These are phyloP conservation scores for Schizopygopsis malacanthus DNA, from an alignment of 2,797 vertebrate species.

Conservation along the genomic window DNA sequence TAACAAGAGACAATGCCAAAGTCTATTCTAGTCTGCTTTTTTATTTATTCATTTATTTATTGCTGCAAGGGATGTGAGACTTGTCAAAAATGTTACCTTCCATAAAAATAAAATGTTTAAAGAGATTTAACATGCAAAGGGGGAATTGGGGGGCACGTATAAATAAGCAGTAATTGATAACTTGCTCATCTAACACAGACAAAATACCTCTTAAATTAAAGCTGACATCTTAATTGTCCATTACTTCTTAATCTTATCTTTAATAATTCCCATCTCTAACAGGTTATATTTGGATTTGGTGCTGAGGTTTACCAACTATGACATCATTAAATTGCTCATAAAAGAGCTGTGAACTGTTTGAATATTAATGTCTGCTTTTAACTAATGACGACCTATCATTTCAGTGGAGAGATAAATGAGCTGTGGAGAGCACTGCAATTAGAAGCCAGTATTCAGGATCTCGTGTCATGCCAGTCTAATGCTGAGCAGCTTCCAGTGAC, in stretches of 20 bases:
- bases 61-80: constrained; percentile 1
- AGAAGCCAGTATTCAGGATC: constrained; percentile 12
- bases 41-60: constrained; percentile 1
- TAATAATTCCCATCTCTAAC: constrained; percentile 20
- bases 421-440: constrained; percentile 10
- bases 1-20: background rate
- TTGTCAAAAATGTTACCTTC: constrained; percentile 10
- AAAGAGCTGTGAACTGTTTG: constrained; percentile 3
- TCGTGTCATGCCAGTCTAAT: background rate
- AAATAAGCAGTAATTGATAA: background rate
- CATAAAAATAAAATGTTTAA: background rate
- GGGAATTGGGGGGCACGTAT: background rate
- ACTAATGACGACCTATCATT: constrained; percentile 30
- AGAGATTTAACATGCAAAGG: background rate
- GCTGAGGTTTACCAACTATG: constrained; percentile 4
- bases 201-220: constrained; percentile 15
- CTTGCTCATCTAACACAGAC: background rate
- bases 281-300: background rate
- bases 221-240: constrained; percentile 7
- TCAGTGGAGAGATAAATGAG: constrained; percentile 5
- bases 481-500: constrained; percentile 13
- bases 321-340: constrained; percentile 19
- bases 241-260: constrained; percentile 2
- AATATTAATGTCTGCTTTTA: constrained; percentile 38
- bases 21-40: background rate